Conservation (phyloP, 2,113 vertebrate species). For the Albula glossodonta region DNA sequence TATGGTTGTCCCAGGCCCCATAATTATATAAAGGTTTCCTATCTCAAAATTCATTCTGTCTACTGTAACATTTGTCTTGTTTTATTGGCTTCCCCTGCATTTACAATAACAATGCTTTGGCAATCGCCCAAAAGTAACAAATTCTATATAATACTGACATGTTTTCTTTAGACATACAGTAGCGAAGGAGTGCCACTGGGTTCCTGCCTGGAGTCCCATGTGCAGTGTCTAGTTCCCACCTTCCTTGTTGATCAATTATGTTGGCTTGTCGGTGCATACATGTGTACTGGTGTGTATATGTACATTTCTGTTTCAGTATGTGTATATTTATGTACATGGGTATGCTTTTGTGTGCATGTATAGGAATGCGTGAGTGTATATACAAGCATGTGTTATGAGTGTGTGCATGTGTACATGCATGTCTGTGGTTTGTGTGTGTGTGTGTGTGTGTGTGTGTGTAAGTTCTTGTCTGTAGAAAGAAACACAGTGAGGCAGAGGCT, state of each 20-base stretch:
- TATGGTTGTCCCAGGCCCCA: background rate
- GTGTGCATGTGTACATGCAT: background rate
- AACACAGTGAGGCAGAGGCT: background rate
- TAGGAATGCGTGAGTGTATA: background rate
- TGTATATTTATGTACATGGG: background rate
- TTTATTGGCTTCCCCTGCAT: background rate
- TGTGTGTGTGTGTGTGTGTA: background rate
- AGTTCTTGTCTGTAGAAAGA: background rate
- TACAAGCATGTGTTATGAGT: background rate
- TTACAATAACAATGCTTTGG: background rate
- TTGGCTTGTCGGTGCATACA: background rate
- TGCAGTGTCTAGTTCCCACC: background rate
- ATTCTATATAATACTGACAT: conserved; percentile 1
- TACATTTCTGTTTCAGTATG: background rate
- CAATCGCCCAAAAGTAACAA: background rate
- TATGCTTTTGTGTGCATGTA: background rate
- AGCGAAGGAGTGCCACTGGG: background rate
- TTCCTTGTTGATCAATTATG: background rate
- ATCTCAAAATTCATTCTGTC: background rate
- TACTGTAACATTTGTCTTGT: background rate
- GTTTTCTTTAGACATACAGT: background rate
- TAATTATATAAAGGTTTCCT: background rate
- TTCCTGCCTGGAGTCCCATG: background rate
- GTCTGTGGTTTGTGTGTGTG: background rate
- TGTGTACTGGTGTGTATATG: background rate